These are phyloP conservation scores for Myotis brandtii DNA, from an alignment of 2,113 vertebrate genomes.

Conservation along the genomic window DNA sequence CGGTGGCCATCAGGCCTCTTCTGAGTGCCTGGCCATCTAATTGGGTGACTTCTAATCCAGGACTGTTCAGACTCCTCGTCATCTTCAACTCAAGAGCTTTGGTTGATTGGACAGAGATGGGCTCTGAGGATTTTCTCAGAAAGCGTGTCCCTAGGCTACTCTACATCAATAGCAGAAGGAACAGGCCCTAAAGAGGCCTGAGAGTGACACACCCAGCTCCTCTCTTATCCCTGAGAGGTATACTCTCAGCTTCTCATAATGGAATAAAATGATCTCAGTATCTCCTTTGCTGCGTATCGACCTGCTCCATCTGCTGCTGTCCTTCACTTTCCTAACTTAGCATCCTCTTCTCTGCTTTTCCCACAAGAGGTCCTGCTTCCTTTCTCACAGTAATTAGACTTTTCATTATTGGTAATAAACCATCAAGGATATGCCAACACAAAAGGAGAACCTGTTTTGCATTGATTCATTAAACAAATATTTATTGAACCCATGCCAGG, in stretches of 20 bases:
- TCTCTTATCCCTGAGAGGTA: constrained; percentile 55
- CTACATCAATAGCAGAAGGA: constrained; percentile 34
- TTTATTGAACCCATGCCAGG: background rate
- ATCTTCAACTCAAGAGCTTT: constrained; percentile 36
- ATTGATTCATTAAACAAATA: constrained; percentile 51
- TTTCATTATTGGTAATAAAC: constrained; percentile 65
- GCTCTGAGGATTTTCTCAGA: constrained; percentile 67
- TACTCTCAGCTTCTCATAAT: constrained; percentile 58
- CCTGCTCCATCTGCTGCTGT: constrained; percentile 15
- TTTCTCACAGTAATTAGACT: constrained; percentile 49
- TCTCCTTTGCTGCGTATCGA: constrained; percentile 32
- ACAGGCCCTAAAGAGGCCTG: constrained; percentile 34
- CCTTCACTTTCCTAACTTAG: constrained; percentile 13
- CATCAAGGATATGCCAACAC: constrained; percentile 17
- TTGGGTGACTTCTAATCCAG: constrained; percentile 50
- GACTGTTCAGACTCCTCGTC: background rate
- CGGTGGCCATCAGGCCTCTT: background rate
- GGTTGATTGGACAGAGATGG: constrained; percentile 58
- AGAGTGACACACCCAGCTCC: constrained; percentile 38
- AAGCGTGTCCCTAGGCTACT: constrained; percentile 53
- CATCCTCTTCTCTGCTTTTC: constrained; percentile 59
- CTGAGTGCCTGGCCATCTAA: constrained; percentile 43
- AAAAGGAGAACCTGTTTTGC: background rate
- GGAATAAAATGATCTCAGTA: constrained; percentile 46
- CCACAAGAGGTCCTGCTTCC: constrained; percentile 64